A percentile compares a stretch with the other conserved stretches of the same genome.
Conservation (phyloP, 1,140 invertebrate species). For the Zophobas morio region DNA sequence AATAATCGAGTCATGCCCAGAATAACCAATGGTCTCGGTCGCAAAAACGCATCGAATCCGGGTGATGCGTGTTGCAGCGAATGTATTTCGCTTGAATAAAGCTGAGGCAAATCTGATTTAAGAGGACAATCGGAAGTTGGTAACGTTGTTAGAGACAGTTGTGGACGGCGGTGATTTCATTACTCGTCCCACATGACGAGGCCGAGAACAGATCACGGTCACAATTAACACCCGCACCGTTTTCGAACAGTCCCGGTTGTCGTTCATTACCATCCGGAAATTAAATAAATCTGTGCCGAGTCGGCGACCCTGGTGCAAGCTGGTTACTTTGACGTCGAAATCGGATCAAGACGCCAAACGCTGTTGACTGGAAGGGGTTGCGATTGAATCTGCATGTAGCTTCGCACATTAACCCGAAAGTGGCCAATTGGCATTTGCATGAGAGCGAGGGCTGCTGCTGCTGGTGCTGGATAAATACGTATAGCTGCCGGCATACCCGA, state of each 20-base stretch:
- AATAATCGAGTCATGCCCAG: slow-evolving; percentile 62
- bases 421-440: slow-evolving; percentile 65
- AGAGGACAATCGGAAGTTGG: slow-evolving; percentile 49
- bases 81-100: slow-evolving; percentile 31
- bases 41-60: slow-evolving; percentile 40
- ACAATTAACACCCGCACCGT: slow-evolving; percentile 55
- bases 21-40: slow-evolving; percentile 57
- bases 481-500: slow-evolving; percentile 49
- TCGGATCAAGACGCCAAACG: slow-evolving; percentile 59
- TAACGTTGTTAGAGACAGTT: slow-evolving; percentile 43
- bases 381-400: slow-evolving; percentile 58
- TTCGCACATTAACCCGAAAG: slow-evolving; percentile 59
- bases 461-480: slow-evolving; percentile 17
- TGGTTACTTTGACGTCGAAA: slow-evolving; percentile 55
- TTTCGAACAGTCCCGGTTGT: slow-evolving; percentile 53
- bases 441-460: slow-evolving; percentile 45
- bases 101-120: slow-evolving; percentile 15
- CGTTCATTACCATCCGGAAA: slow-evolving; percentile 59
- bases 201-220: slow-evolving; percentile 41
- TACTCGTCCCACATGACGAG: slow-evolving; percentile 47
- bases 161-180: slow-evolving; percentile 50
- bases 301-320: slow-evolving; percentile 53
- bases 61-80: slow-evolving; percentile 28
- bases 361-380: slow-evolving; percentile 56
- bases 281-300: slow-evolving; percentile 61